phyloP scores from a whole-genome alignment of 2,888 invertebrate genomes.

The Beris chalybata region DNA sequence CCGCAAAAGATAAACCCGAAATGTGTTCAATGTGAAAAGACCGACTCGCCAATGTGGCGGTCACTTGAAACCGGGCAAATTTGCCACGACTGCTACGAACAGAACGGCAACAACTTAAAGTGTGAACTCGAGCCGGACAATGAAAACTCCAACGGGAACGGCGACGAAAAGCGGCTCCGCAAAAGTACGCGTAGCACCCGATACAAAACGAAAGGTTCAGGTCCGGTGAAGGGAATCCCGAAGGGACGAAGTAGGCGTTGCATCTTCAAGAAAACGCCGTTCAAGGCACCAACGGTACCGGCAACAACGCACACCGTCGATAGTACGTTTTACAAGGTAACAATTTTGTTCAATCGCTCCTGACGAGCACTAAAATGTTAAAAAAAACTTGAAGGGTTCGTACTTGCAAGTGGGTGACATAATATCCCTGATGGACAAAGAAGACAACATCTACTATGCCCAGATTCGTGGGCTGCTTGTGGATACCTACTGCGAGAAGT shows the following conservation, averaged over 20 bases:
- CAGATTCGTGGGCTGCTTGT: slow-evolving; percentile 87
- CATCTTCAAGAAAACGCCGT: slow-evolving; percentile 76
- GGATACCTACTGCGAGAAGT: slow-evolving; percentile 92
- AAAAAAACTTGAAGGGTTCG: slow-evolving; percentile 60
- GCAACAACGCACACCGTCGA: slow-evolving; percentile 81
- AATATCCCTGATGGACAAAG: slow-evolving; percentile 78
- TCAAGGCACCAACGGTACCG: slow-evolving; percentile 79
- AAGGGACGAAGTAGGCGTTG: slow-evolving; percentile 76
- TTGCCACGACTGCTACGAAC: slow-evolving; percentile 73
- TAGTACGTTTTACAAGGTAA: slow-evolving; percentile 73
- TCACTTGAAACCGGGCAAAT: slow-evolving; percentile 73
- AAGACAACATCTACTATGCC: slow-evolving; percentile 81
- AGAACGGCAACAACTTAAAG: slow-evolving; percentile 55
- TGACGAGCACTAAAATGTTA: background rate
- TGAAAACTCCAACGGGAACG: slow-evolving; percentile 49
- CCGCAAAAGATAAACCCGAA: slow-evolving; percentile 46
- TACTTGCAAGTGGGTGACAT: slow-evolving; percentile 91
- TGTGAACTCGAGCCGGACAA: slow-evolving; percentile 44
- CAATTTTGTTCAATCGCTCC: background rate
- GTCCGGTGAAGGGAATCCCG: slow-evolving; percentile 46
- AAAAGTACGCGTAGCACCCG: slow-evolving; percentile 47
- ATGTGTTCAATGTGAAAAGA: slow-evolving; percentile 71
- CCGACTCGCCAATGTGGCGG: slow-evolving; percentile 75
- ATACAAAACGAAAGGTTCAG: slow-evolving; percentile 58
- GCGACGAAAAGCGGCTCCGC: slow-evolving; percentile 50